Conservation (phyloP, 2,888 invertebrate species). For the Strigamia transsilvanica region DNA sequence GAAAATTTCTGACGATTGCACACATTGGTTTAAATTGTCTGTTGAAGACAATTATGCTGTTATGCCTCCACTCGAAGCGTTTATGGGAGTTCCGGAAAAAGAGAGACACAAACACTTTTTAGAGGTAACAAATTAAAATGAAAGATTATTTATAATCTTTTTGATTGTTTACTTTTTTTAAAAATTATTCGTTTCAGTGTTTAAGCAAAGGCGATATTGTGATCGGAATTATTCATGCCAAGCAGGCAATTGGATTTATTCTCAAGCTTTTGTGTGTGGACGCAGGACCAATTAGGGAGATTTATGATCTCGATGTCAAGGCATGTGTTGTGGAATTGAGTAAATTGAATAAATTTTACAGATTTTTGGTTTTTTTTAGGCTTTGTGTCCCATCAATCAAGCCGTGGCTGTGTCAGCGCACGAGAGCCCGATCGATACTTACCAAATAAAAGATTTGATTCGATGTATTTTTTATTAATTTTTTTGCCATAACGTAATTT, state of each 20-base stretch:
- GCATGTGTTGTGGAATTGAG: constrained; percentile 66
- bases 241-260: constrained; percentile 64
- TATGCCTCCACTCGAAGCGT: constrained; percentile 55
- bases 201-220: constrained; percentile 64
- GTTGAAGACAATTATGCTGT: constrained; percentile 55
- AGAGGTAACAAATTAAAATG: constrained; percentile 44
- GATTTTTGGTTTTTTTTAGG: neutral
- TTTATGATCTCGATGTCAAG: constrained; percentile 87
- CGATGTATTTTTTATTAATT: constrained; percentile 50
- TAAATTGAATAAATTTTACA: neutral
- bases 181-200: constrained; percentile 62
- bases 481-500: neutral
- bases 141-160: too few relatives aligned
- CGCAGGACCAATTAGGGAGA: constrained; percentile 78
- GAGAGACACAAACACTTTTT: constrained; percentile 54
- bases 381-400: constrained; percentile 48
- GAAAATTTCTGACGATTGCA: constrained; percentile 24
- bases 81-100: constrained; percentile 54
- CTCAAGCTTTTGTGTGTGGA: constrained; percentile 85
- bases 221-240: constrained; percentile 63
- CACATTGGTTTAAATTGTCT: constrained; percentile 33
- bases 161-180: constrained; percentile 13
- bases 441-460: constrained; percentile 53
- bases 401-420: constrained; percentile 51
- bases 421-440: constrained; percentile 55